Evolutionary conservation across 2,113 vertebrate genomes (phyloP).

Genomic region (Macrotus californicus): DNA sequence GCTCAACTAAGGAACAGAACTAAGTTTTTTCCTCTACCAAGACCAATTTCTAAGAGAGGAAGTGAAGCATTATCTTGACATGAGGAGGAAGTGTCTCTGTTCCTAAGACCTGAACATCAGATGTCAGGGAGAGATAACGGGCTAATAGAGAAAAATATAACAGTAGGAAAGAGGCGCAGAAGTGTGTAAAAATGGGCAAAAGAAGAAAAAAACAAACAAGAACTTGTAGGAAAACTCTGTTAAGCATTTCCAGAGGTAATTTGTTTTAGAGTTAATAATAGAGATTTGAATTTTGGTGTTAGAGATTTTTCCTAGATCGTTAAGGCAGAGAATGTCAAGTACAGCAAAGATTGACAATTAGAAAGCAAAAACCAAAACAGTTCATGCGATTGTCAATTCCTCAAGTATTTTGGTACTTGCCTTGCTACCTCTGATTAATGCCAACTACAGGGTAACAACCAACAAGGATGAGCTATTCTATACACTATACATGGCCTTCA

Average conservation of each 20-base stretch:
- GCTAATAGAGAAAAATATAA: neutral
- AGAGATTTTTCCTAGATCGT: neutral
- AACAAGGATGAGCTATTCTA: neutral
- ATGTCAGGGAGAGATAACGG: neutral
- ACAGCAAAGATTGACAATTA: neutral
- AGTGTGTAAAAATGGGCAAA: neutral
- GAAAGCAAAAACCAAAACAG: slow-evolving; percentile 23
- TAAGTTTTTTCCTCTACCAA: slow-evolving; percentile 6
- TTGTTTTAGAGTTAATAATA: slow-evolving; percentile 16
- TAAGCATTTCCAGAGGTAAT: neutral
- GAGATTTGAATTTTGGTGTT: slow-evolving; percentile 21
- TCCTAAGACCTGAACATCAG: neutral
- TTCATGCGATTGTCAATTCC: neutral
- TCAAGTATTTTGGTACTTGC: neutral
- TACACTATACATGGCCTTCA: neutral
- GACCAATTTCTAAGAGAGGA: neutral
- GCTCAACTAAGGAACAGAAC: neutral
- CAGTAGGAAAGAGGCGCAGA: neutral
- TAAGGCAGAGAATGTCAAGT: neutral
- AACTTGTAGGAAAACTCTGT: neutral
- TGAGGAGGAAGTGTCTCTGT: slow-evolving; percentile 28
- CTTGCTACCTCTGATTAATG: slow-evolving; percentile 1
- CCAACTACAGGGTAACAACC: neutral
- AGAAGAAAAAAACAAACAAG: neutral
- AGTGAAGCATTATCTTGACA: slow-evolving; percentile 24